A percentile compares a stretch with the other conserved stretches of the same genome.
phyloP scores from a whole-genome alignment of 2,113 vertebrate genomes.

The Taxidea taxus region DNA sequence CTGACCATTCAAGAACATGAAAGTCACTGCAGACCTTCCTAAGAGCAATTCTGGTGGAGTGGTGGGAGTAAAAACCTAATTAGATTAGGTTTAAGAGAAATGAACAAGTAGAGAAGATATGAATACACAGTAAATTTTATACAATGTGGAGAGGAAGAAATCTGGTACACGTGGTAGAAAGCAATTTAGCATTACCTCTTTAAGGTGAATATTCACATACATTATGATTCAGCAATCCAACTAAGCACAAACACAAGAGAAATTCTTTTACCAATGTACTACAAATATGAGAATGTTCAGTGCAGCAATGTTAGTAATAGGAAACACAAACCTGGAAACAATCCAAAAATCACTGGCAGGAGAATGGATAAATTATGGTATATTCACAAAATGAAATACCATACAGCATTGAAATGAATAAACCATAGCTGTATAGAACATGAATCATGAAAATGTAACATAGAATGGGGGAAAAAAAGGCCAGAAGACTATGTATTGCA shows the following conservation, averaged over 20 bases:
- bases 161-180: not conserved
- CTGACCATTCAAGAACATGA: not conserved
- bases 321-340: not conserved
- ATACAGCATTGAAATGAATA: not conserved
- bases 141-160: not conserved
- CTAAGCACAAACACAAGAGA: not conserved
- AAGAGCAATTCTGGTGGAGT: not conserved
- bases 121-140: not conserved
- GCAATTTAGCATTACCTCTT: conserved; percentile 22
- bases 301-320: not conserved
- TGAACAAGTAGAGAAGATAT: not conserved
- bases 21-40: not conserved
- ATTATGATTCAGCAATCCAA: not conserved
- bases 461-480: not conserved
- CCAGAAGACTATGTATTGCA: not conserved
- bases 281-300: not conserved
- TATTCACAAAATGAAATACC: not conserved
- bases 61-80: not conserved
- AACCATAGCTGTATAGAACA: not conserved
- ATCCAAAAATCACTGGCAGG: not conserved
- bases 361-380: not conserved
- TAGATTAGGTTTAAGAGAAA: not conserved
- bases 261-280: not conserved
- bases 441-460: not conserved
- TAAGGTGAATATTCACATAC: not conserved